phyloP scores from a whole-genome alignment of 2,888 invertebrate genomes.

The Auanema sp. region DNA sequence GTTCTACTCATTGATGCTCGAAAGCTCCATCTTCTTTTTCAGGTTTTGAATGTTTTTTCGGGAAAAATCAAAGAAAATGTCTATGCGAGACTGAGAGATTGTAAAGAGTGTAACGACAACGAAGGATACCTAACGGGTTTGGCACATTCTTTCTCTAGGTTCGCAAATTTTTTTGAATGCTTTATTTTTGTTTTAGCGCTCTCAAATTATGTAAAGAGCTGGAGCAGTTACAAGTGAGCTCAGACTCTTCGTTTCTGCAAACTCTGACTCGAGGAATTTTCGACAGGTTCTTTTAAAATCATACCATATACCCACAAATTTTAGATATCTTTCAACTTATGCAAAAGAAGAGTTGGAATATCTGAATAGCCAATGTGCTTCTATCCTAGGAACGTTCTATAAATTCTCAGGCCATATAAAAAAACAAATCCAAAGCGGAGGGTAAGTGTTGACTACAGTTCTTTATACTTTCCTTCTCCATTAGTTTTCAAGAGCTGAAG shows the following conservation, averaged over 20 bases:
- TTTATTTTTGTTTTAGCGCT: constrained; percentile 70
- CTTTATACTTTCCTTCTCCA: neutral
- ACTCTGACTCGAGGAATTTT: constrained; percentile 82
- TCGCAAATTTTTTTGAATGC: neutral
- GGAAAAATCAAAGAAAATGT: constrained; percentile 80
- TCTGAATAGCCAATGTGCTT: constrained; percentile 78
- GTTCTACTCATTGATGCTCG: neutral
- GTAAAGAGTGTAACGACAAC: constrained; percentile 75
- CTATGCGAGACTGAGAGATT: constrained; percentile 74
- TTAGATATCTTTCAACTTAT: constrained; percentile 24
- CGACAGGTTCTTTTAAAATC: constrained; percentile 77
- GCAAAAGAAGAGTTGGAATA: constrained; percentile 74
- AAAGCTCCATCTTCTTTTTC: constrained; percentile 5
- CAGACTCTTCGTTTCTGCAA: constrained; percentile 78
- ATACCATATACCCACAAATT: too few relatives aligned
- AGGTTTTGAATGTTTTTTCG: constrained; percentile 83
- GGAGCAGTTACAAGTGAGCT: constrained; percentile 77
- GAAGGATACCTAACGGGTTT: constrained; percentile 86
- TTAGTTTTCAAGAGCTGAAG: constrained; percentile 84
- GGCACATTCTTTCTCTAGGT: constrained; percentile 87
- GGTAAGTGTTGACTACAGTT: constrained; percentile 66
- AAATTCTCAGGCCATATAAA: constrained; percentile 91
- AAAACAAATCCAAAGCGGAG: constrained; percentile 84
- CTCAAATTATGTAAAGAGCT: constrained; percentile 77
- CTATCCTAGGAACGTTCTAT: constrained; percentile 82